Percentiles rank a stretch among this genome's conserved stretches.
These are phyloP conservation scores for Geophilus truncorum DNA, from an alignment of 2,888 invertebrate species.

Conservation along the genomic window DNA sequence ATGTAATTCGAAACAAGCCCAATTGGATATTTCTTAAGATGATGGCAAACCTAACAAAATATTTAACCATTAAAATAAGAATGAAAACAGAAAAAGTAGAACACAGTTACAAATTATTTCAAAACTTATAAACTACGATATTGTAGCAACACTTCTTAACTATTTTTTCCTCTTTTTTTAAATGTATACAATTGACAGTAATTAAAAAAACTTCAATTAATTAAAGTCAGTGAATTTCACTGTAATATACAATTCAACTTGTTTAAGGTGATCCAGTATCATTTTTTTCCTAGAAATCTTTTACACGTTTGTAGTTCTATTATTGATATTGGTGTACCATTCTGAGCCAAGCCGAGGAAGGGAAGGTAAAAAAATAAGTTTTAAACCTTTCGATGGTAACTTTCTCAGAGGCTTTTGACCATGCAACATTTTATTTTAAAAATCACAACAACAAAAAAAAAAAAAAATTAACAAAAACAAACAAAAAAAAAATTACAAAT, in stretches of 20 bases:
- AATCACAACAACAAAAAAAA: no score
- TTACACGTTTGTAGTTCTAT: neutral
- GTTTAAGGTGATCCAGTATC: neutral
- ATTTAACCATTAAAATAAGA: constrained; percentile 17
- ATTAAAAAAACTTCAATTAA: constrained; percentile 6
- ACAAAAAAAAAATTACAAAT: neutral
- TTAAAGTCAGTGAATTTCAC: neutral
- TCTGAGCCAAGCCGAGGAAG: constrained; percentile 25
- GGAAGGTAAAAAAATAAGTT: constrained; percentile 14
- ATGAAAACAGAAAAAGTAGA: constrained; percentile 17
- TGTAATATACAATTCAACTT: constrained; percentile 12
- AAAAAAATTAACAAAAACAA: neutral
- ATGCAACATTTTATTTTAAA: neutral
- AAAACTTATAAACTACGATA: constrained; percentile 17
- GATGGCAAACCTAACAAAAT: constrained; percentile 7
- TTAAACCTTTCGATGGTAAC: constrained; percentile 3
- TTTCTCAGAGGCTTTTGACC: neutral
- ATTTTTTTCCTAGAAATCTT: neutral
- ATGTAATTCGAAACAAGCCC: constrained; percentile 1
- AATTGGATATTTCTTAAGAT: constrained; percentile 15
- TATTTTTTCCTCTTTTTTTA: neutral
- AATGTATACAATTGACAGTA: neutral
- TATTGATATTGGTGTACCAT: constrained; percentile 13
- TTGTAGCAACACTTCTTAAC: constrained; percentile 8
- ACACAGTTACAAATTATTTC: constrained; percentile 20